phyloP scores from a whole-genome alignment of 2,113 vertebrate genomes.

The Hyperopisus bebe region DNA sequence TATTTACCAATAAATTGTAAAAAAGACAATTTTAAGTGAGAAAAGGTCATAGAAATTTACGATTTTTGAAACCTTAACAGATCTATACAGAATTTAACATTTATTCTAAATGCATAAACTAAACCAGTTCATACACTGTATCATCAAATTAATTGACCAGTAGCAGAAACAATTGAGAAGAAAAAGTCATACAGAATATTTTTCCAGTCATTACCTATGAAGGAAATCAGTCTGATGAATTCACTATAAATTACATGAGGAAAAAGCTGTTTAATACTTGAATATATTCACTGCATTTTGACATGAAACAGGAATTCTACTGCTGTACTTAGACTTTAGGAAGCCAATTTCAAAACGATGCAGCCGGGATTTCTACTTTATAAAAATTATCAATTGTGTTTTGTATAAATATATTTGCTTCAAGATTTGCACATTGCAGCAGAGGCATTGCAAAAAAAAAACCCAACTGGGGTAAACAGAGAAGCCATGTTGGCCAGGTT shows the following conservation, averaged over 20 bases:
- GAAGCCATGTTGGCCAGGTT: neutral
- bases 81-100: neutral
- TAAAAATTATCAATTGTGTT: conserved; percentile 19
- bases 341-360: neutral
- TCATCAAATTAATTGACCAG: neutral
- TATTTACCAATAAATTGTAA: neutral
- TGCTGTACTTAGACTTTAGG: neutral
- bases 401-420: conserved; percentile 9
- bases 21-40: neutral
- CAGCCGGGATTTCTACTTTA: neutral
- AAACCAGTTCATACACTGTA: neutral
- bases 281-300: neutral
- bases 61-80: neutral
- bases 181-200: neutral
- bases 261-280: neutral
- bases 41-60: neutral
- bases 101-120: neutral
- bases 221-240: too few species aligned
- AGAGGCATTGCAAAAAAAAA: neutral
- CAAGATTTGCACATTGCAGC: neutral
- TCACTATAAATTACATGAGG: neutral
- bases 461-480: neutral
- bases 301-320: neutral
- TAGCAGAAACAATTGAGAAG: neutral
- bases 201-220: neutral